Percentiles rank a stretch among this genome's conserved stretches.
phyloP scores from a whole-genome alignment of 2,797 vertebrate species.

The Oreochromis mossambicus region DNA sequence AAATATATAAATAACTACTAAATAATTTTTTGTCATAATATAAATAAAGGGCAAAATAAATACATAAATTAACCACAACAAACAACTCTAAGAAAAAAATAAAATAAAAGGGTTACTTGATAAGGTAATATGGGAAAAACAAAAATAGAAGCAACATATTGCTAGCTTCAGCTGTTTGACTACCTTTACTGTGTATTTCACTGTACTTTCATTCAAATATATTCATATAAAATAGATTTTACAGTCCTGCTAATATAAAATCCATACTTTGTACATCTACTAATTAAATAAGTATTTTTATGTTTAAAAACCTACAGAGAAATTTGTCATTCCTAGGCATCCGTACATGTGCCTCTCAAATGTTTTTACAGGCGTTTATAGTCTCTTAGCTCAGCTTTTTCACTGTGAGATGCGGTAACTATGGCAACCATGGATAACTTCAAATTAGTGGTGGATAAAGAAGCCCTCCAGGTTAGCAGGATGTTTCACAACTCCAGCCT shows the following conservation, averaged over 20 bases:
- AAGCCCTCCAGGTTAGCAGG: conserved; percentile 26
- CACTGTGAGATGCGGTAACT: not conserved
- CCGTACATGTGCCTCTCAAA: not conserved
- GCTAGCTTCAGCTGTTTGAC: not conserved
- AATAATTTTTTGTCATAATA: not conserved
- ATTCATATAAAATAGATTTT: not conserved
- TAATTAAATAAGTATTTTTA: not conserved
- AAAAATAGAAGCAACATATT: not conserved
- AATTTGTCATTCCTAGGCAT: not conserved
- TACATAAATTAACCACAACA: not conserved
- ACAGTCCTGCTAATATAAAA: not conserved
- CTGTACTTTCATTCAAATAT: not conserved
- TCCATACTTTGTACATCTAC: not conserved
- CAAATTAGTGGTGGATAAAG: not conserved
- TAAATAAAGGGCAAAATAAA: not conserved
- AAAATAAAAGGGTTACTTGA: not conserved
- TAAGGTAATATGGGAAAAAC: not conserved
- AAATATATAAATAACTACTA: not conserved
- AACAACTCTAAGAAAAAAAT: not conserved
- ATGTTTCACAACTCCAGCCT: conserved; percentile 33
- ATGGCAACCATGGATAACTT: not conserved
- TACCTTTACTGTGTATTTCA: not conserved
- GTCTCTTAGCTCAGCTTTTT: not conserved
- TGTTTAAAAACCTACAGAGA: not conserved
- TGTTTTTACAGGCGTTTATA: not conserved